Conservation (phyloP, 2,888 invertebrate species). For the Pristionchus entomophagus region DNA sequence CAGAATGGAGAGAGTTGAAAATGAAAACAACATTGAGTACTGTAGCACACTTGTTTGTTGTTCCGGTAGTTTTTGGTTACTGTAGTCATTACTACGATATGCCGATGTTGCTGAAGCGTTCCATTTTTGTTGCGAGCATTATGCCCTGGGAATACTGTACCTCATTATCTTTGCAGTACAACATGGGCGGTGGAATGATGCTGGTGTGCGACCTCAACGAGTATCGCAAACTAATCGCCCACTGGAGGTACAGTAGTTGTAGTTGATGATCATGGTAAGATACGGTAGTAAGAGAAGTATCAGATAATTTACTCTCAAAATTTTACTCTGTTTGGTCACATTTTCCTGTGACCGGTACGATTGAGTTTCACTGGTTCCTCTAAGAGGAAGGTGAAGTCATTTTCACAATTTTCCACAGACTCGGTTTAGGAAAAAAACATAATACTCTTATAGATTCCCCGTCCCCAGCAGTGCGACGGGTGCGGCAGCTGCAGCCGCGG, state of each 20-base stretch:
- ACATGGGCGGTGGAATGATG: constrained; percentile 88
- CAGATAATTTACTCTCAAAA: too few relatives aligned
- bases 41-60: not conserved
- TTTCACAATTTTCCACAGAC: too few relatives aligned
- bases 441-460: not conserved
- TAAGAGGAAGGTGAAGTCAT: too few relatives aligned
- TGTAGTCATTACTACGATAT: not conserved
- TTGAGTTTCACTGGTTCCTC: too few relatives aligned
- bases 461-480: not conserved
- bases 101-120: too few relatives aligned
- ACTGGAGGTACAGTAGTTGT: constrained; percentile 8
- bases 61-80: not conserved
- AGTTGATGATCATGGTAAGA: too few relatives aligned
- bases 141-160: too few relatives aligned
- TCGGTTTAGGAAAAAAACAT: not conserved
- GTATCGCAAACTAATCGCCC: constrained; percentile 85
- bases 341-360: too few relatives aligned
- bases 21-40: not conserved
- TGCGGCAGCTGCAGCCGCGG: not conserved
- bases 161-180: constrained; percentile 62
- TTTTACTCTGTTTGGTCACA: too few relatives aligned
- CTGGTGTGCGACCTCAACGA: constrained; percentile 98
- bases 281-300: too few relatives aligned
- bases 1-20: not conserved
- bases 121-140: too few relatives aligned